Conservation (phyloP, 2,888 invertebrate species). For the Frankliniella fusca region DNA sequence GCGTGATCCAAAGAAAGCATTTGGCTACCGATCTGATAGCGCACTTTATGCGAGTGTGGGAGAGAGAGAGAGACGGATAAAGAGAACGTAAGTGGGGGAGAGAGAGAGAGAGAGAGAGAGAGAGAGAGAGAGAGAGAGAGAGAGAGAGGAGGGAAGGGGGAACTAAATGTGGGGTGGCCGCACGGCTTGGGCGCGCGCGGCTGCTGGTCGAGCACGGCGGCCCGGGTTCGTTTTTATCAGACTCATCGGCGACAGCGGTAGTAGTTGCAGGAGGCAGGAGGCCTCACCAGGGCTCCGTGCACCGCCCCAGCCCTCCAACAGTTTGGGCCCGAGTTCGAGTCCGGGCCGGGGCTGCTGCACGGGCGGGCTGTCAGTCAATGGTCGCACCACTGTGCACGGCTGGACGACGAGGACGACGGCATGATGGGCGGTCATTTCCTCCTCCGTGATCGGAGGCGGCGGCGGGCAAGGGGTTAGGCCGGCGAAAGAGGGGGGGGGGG, state of each 20-base stretch:
- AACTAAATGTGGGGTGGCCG: neutral
- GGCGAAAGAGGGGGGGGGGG: too few relatives aligned
- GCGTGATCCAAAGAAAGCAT: slow-evolving; percentile 26
- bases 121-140: neutral
- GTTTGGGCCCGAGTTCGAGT: too few relatives aligned
- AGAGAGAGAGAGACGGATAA: neutral
- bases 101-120: slow-evolving; percentile 20
- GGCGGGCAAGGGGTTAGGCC: too few relatives aligned
- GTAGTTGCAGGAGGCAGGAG: slow-evolving; percentile 14
- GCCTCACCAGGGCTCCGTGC: neutral
- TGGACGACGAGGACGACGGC: too few relatives aligned
- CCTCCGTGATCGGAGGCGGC: too few relatives aligned
- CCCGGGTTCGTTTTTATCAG: neutral
- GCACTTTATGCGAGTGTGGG: slow-evolving; percentile 8
- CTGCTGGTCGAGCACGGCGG: neutral
- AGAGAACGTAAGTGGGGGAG: neutral
- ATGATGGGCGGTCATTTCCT: too few relatives aligned
- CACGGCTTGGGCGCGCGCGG: too few relatives aligned
- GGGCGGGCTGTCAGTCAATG: too few relatives aligned
- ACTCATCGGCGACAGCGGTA: slow-evolving; percentile 9
- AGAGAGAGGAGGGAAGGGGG: neutral
- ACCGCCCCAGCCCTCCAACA: too few relatives aligned
- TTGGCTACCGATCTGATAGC: slow-evolving; percentile 26
- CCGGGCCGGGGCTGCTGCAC: too few relatives aligned
- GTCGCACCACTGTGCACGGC: too few relatives aligned